These are phyloP conservation scores for Neodontobutis hainanensis DNA, from an alignment of 2,113 vertebrate species.

Conservation along the genomic window DNA sequence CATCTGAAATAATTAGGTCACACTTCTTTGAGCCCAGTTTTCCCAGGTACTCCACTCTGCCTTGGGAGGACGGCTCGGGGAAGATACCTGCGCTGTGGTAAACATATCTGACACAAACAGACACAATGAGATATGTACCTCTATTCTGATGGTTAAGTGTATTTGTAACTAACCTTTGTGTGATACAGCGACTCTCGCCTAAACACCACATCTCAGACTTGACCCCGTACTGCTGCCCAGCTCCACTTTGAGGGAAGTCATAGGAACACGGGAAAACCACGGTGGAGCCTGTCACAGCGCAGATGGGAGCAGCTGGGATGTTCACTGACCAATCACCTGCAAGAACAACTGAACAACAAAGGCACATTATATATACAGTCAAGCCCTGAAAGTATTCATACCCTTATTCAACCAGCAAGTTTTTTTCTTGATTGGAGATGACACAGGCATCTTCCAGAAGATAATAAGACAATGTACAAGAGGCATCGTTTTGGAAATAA, in stretches of 20 bases:
- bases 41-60: slow-evolving; percentile 71
- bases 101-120: slow-evolving; percentile 61
- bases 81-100: slow-evolving; percentile 73
- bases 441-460: too few relatives aligned
- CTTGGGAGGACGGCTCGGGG: slow-evolving; percentile 59
- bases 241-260: slow-evolving; percentile 65
- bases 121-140: background rate
- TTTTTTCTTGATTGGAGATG: too few relatives aligned
- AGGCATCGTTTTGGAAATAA: too few relatives aligned
- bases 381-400: too few relatives aligned
- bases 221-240: slow-evolving; percentile 40
- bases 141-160: background rate
- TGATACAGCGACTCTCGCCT: slow-evolving; percentile 67
- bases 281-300: slow-evolving; percentile 61
- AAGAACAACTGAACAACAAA: slow-evolving; percentile 45
- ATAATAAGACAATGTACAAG: too few relatives aligned
- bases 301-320: slow-evolving; percentile 54
- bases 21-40: slow-evolving; percentile 67
- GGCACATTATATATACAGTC: too few relatives aligned
- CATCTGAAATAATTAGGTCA: slow-evolving; percentile 67
- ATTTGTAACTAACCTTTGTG: slow-evolving; percentile 47
- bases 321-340: slow-evolving; percentile 67
- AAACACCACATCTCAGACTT: slow-evolving; percentile 77
- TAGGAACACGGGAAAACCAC: slow-evolving; percentile 73
- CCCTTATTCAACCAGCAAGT: too few relatives aligned